Evolutionary conservation across 1,140 invertebrate species (phyloP), one percentile per base, ranked within the genome.

Genomic region (Acromyrmex echinatior): DNA sequence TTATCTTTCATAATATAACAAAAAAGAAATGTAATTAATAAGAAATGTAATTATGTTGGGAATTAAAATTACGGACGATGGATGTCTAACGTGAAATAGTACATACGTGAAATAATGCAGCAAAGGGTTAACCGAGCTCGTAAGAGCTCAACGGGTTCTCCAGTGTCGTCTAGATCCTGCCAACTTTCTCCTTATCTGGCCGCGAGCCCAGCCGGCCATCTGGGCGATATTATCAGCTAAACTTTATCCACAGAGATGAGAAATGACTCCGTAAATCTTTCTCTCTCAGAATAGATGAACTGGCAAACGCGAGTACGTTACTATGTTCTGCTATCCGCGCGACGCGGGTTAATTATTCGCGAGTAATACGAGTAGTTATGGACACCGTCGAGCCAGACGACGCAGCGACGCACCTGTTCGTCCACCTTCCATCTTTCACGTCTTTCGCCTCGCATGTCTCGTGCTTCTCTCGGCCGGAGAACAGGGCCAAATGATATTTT

Each of bases 351-450:
- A 71, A 81, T 81, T 76, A 63, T 84, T 25, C 66, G 70, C 70
- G 65, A 35, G 63, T 45, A 80, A 14, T 45, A 45, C 31, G 25
- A 84, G 81, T 78, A 84, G 71, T 78, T 49, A 62, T 9, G 71
- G 39, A 77, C 56, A 49, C 62, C 45, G 71, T 65, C 73, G 49
- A 77, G 60, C 71, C 25, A 84, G 25, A 62, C 60, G 71, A 76
- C 39, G 81, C 56, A 82, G 49, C 79, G 66, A n/a, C 45, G 68
- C 74, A 77, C 77, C 77, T 79, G 39, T 77, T 77, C 71, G 65
- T 5, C 49, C 49, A 56, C 58, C 53, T 80, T 71, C 18, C 77
- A 84, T 56, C 21, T 79, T 70, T 10, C 25, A 51, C 31, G 63
- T 63, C 63, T 82, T 62, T 87, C 35, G 18, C 51, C 65, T 81